Percentiles rank a stretch among this genome's conserved stretches.
Evolutionary conservation across 1,140 invertebrate species (phyloP).

Genomic region (Brachionus plicatilis): DNA sequence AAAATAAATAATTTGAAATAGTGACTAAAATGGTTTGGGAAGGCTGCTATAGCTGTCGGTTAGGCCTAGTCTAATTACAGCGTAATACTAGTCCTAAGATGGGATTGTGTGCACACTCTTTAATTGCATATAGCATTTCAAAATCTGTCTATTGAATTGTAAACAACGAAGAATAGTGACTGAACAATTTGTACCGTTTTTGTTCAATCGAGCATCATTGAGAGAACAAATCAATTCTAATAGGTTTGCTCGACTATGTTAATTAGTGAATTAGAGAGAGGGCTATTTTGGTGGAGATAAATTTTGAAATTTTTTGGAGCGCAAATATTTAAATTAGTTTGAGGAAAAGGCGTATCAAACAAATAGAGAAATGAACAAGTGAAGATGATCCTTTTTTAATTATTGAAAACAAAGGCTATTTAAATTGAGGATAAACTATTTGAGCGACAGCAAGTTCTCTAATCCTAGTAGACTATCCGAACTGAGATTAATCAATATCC

Average conservation of each 20-base stretch:
- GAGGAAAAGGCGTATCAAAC: neutral
- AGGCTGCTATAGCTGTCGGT: no score
- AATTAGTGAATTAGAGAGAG: neutral
- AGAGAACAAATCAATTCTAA: neutral
- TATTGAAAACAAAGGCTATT: neutral
- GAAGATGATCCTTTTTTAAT: neutral
- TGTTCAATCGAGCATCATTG: neutral
- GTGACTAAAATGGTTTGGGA: no score
- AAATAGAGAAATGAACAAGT: neutral
- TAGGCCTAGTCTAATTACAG: no score
- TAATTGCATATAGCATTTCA: neutral
- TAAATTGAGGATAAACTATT: neutral
- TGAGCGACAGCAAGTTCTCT: neutral
- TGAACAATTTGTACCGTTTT: neutral
- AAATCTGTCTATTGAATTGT: neutral
- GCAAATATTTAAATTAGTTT: slow-evolving; percentile 2
- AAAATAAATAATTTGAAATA: no score
- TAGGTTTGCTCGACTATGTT: neutral
- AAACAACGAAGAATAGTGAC: neutral
- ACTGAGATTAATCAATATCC: neutral
- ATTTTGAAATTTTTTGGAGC: neutral
- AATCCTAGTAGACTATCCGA: neutral
- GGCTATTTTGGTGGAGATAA: neutral
- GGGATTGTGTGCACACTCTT: neutral
- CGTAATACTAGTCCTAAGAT: neutral